Percentiles rank a stretch among this genome's conserved stretches.
phyloP scores from a whole-genome alignment of 2,888 invertebrate genomes.

The Torymus tubicola region DNA sequence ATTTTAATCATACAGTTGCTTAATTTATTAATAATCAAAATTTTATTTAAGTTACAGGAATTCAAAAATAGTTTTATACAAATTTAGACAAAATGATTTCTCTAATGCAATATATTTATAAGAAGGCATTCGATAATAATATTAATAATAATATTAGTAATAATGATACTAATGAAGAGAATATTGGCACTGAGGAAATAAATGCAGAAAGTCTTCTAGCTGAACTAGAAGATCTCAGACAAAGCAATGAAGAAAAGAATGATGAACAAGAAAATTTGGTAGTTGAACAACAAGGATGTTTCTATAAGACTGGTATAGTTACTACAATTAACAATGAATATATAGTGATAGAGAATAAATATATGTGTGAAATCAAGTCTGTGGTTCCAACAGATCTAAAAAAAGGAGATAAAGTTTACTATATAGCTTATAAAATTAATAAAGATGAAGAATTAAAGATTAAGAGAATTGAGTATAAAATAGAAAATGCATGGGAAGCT shows the following conservation, averaged over 20 bases:
- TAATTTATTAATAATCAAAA: too few relatives aligned
- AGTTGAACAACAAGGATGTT: constrained; percentile 62
- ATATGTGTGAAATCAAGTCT: constrained; percentile 78
- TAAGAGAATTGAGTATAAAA: constrained; percentile 79
- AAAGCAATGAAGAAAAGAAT: constrained; percentile 37
- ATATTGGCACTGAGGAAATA: not conserved
- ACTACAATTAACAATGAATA: constrained; percentile 78
- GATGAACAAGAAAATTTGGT: constrained; percentile 32
- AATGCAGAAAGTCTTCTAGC: constrained; percentile 29
- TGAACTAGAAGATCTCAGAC: constrained; percentile 44
- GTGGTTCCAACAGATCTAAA: constrained; percentile 73
- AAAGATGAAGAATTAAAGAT: constrained; percentile 77
- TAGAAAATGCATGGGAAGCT: constrained; percentile 73
- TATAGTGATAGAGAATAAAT: constrained; percentile 80
- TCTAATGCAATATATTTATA: constrained; percentile 24
- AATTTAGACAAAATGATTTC: constrained; percentile 77
- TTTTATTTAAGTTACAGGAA: too few relatives aligned
- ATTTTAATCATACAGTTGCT: too few relatives aligned
- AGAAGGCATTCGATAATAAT: constrained; percentile 29
- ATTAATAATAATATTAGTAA: too few relatives aligned
- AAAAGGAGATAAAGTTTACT: constrained; percentile 79
- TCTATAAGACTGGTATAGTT: constrained; percentile 78
- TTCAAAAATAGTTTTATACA: not conserved
- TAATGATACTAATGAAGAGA: not conserved
- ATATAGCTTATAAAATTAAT: constrained; percentile 78